Evolutionary conservation across 2,888 invertebrate species (phyloP).

Genomic region (Siphlonurus alternatus): DNA sequence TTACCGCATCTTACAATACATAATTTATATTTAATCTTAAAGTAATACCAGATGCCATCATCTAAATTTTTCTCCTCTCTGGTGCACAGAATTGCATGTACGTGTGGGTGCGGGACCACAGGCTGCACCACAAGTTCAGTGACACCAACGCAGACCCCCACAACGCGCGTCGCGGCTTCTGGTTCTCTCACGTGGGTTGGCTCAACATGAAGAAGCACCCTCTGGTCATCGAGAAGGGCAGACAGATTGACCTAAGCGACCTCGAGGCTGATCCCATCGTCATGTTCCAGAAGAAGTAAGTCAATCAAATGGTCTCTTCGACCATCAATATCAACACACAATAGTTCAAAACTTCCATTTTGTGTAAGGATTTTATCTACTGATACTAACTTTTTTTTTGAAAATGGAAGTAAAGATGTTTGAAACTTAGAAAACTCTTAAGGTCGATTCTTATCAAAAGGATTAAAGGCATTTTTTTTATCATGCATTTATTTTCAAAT

Average conservation of each 20-base stretch:
- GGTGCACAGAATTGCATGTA: slow-evolving; percentile 49
- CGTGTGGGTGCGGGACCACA: slow-evolving; percentile 65
- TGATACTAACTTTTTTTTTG: neutral
- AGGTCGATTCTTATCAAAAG: too few species aligned
- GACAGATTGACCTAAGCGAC: slow-evolving; percentile 57
- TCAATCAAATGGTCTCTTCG: neutral
- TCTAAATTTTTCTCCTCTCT: too few species aligned
- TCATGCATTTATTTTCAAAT: too few species aligned
- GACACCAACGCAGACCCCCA: slow-evolving; percentile 65
- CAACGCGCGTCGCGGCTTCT: slow-evolving; percentile 64
- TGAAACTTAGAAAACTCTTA: too few species aligned
- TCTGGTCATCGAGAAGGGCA: slow-evolving; percentile 46
- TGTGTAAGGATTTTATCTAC: neutral
- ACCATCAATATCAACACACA: neutral
- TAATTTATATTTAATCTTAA: too few species aligned
- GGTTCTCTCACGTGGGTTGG: slow-evolving; percentile 82
- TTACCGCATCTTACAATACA: too few species aligned
- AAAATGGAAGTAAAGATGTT: too few species aligned
- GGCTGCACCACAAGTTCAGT: slow-evolving; percentile 63
- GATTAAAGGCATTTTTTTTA: too few species aligned
- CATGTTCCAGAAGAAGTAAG: slow-evolving; percentile 58
- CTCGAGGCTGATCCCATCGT: slow-evolving; percentile 50
- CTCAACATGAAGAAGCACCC: slow-evolving; percentile 63
- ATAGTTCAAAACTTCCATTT: neutral
- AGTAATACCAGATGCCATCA: too few species aligned